A percentile compares a stretch with the other conserved stretches of the same genome.
Evolutionary conservation across 2,888 invertebrate genomes (phyloP).

Genomic region (Liodrosophila aerea): DNA sequence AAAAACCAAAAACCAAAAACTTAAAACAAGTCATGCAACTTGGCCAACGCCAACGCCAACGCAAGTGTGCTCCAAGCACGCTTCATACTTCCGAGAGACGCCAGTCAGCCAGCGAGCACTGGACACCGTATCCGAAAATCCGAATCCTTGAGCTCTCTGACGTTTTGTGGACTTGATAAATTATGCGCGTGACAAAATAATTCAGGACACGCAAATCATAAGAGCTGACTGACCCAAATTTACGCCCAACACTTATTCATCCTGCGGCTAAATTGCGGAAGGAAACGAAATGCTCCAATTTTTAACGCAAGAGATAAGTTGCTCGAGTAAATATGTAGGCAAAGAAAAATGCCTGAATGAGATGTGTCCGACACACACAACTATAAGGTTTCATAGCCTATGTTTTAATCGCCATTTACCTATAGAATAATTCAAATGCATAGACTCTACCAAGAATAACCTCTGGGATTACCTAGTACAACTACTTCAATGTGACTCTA

Average conservation of each 20-base stretch:
- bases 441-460: too few relatives aligned
- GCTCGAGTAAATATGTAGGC: background rate
- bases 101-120: background rate
- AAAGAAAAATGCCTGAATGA: too few relatives aligned
- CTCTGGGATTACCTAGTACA: too few relatives aligned
- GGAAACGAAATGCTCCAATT: background rate
- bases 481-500: too few relatives aligned
- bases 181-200: constrained; percentile 38
- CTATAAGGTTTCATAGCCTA: too few relatives aligned
- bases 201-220: constrained; percentile 47
- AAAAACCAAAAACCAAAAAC: too few relatives aligned
- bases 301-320: constrained; percentile 1
- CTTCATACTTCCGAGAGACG: constrained; percentile 23
- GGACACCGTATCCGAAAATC: constrained; percentile 5
- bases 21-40: constrained; percentile 1
- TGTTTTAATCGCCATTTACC: too few relatives aligned
- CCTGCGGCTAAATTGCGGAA: constrained; percentile 3
- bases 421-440: too few relatives aligned
- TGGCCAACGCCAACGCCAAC: constrained; percentile 9
- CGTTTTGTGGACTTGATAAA: constrained; percentile 26
- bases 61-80: constrained; percentile 22
- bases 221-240: constrained; percentile 29
- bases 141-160: constrained; percentile 16
- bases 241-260: constrained; percentile 14
- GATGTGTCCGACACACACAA: too few relatives aligned